A percentile compares a stretch with the other conserved stretches of the same genome.
Evolutionary conservation across 2,888 invertebrate species (phyloP).

Genomic region (Tipula helvola): DNA sequence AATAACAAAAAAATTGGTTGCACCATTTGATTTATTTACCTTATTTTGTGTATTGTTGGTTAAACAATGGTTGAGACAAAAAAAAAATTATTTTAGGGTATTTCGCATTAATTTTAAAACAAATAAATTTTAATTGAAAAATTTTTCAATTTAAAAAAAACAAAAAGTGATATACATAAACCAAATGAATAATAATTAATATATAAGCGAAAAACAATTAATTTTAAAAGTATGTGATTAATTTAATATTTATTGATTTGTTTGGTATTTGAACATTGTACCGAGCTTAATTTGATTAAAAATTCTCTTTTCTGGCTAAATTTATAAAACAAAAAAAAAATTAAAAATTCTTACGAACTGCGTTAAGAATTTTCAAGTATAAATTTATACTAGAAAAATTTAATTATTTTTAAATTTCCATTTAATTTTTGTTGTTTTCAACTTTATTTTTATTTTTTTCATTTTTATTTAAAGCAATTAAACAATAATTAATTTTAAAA

Average conservation of each 20-base stretch:
- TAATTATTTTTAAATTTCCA: neutral
- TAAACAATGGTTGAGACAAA: neutral
- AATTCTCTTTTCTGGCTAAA: neutral
- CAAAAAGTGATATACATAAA: neutral
- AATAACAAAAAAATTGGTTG: neutral
- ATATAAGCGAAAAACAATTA: neutral
- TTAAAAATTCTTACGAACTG: neutral
- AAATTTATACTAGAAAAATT: neutral
- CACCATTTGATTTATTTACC: neutral
- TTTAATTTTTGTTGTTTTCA: neutral
- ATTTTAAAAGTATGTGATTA: neutral
- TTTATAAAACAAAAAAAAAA: neutral
- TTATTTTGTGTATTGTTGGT: neutral
- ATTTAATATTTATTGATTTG: neutral
- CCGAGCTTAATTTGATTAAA: neutral
- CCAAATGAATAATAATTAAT: neutral
- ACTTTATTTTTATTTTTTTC: neutral
- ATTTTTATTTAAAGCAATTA: constrained; percentile 1
- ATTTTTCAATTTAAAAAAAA: neutral
- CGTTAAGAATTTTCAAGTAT: neutral
- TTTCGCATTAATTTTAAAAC: neutral
- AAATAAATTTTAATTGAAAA: neutral
- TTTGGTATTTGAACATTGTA: neutral
- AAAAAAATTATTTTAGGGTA: neutral
- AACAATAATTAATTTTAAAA: neutral